Conservation (phyloP, 1,140 invertebrate genomes). For the Caenorhabditis elegans region DNA sequence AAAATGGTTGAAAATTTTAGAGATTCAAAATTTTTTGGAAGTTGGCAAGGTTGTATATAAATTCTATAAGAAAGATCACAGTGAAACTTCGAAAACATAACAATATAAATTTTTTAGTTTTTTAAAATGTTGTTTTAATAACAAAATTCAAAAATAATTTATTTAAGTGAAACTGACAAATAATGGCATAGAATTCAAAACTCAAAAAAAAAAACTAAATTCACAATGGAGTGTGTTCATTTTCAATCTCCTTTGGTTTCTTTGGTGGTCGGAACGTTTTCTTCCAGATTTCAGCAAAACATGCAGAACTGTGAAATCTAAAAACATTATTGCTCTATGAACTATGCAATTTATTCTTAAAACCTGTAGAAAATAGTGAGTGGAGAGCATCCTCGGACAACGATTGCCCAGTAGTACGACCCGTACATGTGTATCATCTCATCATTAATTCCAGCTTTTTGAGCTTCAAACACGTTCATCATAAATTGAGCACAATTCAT, state of each 20-base stretch:
- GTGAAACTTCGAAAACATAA: too few species aligned
- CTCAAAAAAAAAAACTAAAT: too few species aligned
- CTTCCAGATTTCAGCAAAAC: conserved; percentile 47
- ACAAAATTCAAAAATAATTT: too few species aligned
- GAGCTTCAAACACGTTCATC: conserved; percentile 47
- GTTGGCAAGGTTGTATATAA: too few species aligned
- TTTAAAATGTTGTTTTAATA: too few species aligned
- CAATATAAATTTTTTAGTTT: too few species aligned
- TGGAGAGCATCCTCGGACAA: conserved; percentile 42
- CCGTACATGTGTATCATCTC: conserved; percentile 44
- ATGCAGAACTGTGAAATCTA: conserved; percentile 42
- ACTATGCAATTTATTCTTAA: too few species aligned
- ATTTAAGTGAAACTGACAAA: too few species aligned
- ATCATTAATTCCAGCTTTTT: conserved; percentile 43
- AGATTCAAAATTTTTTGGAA: too few species aligned
- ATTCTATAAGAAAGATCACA: too few species aligned
- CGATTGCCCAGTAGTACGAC: conserved; percentile 36
- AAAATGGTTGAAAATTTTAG: too few species aligned
- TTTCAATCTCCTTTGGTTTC: not conserved
- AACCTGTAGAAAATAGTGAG: conserved; percentile 43
- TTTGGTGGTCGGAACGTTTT: conserved; percentile 37
- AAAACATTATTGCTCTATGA: not conserved
- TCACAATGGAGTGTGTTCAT: not conserved
- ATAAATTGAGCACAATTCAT: conserved; percentile 41
- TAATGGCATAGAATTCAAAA: too few species aligned